Percentiles rank a stretch among this genome's conserved stretches.
These are phyloP conservation scores for Melieria picta DNA, from an alignment of 2,888 invertebrate species.

Conservation along the genomic window DNA sequence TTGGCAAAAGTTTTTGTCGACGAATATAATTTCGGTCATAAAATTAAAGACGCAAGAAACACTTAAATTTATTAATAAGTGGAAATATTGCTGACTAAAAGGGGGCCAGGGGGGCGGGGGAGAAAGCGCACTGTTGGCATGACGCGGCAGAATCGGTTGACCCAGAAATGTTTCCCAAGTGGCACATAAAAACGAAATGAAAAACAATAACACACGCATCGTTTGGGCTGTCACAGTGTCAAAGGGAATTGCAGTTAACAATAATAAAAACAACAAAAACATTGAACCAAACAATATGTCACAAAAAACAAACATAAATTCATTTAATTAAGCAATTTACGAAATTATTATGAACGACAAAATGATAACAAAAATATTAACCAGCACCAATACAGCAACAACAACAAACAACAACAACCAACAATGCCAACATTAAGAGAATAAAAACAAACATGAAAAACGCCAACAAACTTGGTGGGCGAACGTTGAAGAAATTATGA, in stretches of 20 bases:
- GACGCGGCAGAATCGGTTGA: neutral
- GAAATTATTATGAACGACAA: slow-evolving; percentile 22
- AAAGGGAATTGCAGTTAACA: neutral
- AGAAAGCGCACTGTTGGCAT: neutral
- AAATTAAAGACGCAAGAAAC: neutral
- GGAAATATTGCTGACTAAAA: neutral
- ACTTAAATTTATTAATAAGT: slow-evolving; percentile 7
- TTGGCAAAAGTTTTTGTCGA: neutral
- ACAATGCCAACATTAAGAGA: too few relatives aligned
- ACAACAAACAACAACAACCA: neutral
- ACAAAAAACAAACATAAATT: slow-evolving; percentile 28
- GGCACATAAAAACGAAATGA: slow-evolving; percentile 8
- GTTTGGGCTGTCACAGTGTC: neutral
- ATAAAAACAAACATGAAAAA: too few relatives aligned
- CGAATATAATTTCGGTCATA: neutral
- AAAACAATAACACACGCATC: slow-evolving; percentile 8
- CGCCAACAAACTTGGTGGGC: neutral
- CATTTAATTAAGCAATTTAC: slow-evolving; percentile 38
- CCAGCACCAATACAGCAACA: too few relatives aligned
- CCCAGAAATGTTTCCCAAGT: slow-evolving; percentile 22
- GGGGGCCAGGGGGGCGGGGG: too few relatives aligned
- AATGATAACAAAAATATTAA: slow-evolving; percentile 11
- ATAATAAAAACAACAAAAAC: slow-evolving; percentile 2
- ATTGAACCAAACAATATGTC: neutral
- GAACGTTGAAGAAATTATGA: neutral